Percentiles rank a stretch among this genome's conserved stretches.
These are phyloP conservation scores for Argentina silus DNA, from an alignment of 2,797 vertebrate genomes.

Conservation along the genomic window DNA sequence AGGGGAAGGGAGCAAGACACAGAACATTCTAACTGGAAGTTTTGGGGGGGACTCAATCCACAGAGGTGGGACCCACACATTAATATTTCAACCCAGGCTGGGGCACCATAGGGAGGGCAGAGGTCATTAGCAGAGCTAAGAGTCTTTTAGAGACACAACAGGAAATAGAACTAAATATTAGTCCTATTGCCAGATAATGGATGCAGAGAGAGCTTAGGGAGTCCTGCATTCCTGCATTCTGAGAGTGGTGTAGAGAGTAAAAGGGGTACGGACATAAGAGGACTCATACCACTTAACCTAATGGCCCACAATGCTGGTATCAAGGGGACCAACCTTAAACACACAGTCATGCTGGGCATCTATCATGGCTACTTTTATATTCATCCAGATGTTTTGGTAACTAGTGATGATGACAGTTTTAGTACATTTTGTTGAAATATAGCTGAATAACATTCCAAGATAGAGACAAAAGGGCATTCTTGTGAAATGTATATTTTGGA, in stretches of 20 bases:
- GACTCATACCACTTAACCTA: constrained; percentile 55
- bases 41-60: neutral
- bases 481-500: constrained; percentile 48
- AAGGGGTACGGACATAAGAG: constrained; percentile 33
- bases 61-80: neutral
- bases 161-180: neutral
- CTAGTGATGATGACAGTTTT: constrained; percentile 39
- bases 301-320: constrained; percentile 44
- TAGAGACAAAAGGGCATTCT: constrained; percentile 35
- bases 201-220: constrained; percentile 22
- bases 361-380: neutral
- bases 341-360: constrained; percentile 3
- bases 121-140: neutral
- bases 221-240: constrained; percentile 33
- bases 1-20: neutral
- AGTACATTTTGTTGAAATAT: constrained; percentile 48
- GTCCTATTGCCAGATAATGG: constrained; percentile 24
- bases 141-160: neutral
- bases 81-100: neutral
- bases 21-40: too few relatives aligned
- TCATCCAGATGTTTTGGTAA: constrained; percentile 16
- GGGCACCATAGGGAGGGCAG: neutral
- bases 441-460: constrained; percentile 62
- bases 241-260: constrained; percentile 44
- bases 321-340: constrained; percentile 23